Evolutionary conservation across 1,140 invertebrate genomes (phyloP), one percentile per base, ranked within the genome.

Genomic region (Akabosia matsudoensis): DNA sequence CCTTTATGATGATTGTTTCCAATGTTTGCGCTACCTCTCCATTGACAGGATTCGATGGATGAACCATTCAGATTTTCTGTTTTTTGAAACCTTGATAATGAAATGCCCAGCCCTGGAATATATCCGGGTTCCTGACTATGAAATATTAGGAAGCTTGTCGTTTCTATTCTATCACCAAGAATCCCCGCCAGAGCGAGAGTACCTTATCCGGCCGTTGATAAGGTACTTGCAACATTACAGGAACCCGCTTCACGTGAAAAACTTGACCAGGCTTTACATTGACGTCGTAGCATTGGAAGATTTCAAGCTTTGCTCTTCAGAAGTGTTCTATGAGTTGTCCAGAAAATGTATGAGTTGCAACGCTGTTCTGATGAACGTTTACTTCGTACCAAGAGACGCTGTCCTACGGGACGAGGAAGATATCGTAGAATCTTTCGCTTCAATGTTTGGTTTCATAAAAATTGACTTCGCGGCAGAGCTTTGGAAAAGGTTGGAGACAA

Each of bases 1-100:
- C 37, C 13, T 10, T 13, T 13, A 22, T 7, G n/a, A 61, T 22
- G 24, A 61, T 24, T 28, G 61, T 7, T 67, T 67, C 24, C 26
- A 31, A 67, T 13, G 22, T n/a, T 30, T 67, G 1, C 7, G 61
- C 3, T 10, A 14, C 1, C 28, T 67, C 10, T 67, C 26, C 24
- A 67, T 67, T 30, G 61, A 67, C 61, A 28, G 61, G 4, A 67
- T 67, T 67, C 61, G 31, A 30, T 67, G 61, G 61, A 67, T 67
- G 61, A 67, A 67, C 24, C 61, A 67, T 22, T 67, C 61, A 7
- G 61, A 67, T n/a, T 67, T 67, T 67, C 4, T 7, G 24, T 30
- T 67, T 30, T 67, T 67, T 67, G 61, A 67, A 31, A 31, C 13
- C 7, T 16, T 67, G 7, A 67, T 67, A 24, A 31, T 31, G 61